These are phyloP conservation scores for Hesperia comma DNA, from an alignment of 2,888 invertebrate species.

Conservation along the genomic window DNA sequence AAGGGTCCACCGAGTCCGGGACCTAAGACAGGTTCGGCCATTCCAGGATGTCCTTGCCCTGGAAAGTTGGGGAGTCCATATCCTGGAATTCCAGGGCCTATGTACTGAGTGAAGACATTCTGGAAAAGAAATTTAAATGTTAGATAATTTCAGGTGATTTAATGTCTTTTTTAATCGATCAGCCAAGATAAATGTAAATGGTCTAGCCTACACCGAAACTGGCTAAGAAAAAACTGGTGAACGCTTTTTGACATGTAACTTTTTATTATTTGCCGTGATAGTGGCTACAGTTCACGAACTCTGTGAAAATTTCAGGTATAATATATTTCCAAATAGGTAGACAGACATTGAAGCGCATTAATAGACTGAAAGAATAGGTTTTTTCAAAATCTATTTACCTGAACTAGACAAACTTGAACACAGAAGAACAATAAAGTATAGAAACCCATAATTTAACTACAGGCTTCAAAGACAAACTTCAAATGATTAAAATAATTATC, in stretches of 20 bases:
- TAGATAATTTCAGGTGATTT: no score
- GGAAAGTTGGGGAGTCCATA: conserved; percentile 17
- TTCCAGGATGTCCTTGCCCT: conserved; percentile 14
- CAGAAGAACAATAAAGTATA: conserved; percentile 6
- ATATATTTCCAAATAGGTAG: no score
- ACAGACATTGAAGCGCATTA: no score
- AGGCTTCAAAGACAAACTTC: not conserved
- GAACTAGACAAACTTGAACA: conserved; percentile 10
- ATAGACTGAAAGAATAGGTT: no score
- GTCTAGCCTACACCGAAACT: no score
- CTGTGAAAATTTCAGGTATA: no score
- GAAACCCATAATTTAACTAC: conserved; percentile 5
- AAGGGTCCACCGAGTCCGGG: conserved; percentile 3
- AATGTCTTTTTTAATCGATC: not conserved
- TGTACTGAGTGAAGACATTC: conserved; percentile 21
- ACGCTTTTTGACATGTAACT: no score
- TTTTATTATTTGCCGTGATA: no score
- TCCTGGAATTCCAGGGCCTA: conserved; percentile 14
- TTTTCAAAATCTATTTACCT: conserved; percentile 1
- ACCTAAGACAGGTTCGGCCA: conserved; percentile 1
- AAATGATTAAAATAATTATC: conserved; percentile 7
- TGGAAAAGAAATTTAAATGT: not conserved
- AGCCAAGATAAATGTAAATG: no score
- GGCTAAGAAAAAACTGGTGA: no score
- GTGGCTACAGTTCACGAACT: no score